Conservation (phyloP, 2,888 invertebrate species). For the Cheilosia pagana region DNA sequence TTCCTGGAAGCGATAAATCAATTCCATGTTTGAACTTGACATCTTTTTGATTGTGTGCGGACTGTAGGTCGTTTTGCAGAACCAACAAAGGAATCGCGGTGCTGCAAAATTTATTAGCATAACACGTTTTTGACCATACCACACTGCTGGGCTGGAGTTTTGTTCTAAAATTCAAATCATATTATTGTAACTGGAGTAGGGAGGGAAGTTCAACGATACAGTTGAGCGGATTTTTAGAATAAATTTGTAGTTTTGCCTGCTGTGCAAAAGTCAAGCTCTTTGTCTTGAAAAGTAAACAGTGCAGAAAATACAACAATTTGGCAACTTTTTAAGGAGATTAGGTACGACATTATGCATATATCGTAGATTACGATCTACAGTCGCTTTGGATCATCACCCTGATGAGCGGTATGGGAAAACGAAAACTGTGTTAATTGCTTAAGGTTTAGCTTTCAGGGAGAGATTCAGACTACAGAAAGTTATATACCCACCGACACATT, state of each 20-base stretch:
- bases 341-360: too few species aligned
- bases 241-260: conserved; percentile 46
- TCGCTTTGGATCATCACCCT: conserved; percentile 18
- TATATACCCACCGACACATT: not conserved
- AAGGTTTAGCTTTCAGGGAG: conserved; percentile 24
- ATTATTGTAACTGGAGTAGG: conserved; percentile 5
- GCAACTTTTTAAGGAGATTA: conserved; percentile 7
- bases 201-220: conserved; percentile 61
- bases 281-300: conserved; percentile 38
- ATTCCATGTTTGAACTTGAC: conserved; percentile 68
- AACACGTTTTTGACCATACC: conserved; percentile 40
- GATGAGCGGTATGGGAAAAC: conserved; percentile 3
- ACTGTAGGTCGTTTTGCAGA: conserved; percentile 18
- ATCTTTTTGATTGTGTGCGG: conserved; percentile 44
- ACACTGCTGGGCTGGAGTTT: conserved; percentile 28
- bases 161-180: conserved; percentile 60
- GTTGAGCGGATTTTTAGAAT: conserved; percentile 71
- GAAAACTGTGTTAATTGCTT: not conserved
- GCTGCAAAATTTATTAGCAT: conserved; percentile 62
- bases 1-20: conserved; percentile 45
- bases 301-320: conserved; percentile 42
- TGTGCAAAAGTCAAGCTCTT: not conserved
- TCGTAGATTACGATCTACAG: conserved; percentile 1
- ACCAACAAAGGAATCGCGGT: conserved; percentile 54
- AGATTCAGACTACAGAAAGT: not conserved